Evolutionary conservation across 1,140 invertebrate genomes (phyloP).

Genomic region (Leptopilina clavipes): DNA sequence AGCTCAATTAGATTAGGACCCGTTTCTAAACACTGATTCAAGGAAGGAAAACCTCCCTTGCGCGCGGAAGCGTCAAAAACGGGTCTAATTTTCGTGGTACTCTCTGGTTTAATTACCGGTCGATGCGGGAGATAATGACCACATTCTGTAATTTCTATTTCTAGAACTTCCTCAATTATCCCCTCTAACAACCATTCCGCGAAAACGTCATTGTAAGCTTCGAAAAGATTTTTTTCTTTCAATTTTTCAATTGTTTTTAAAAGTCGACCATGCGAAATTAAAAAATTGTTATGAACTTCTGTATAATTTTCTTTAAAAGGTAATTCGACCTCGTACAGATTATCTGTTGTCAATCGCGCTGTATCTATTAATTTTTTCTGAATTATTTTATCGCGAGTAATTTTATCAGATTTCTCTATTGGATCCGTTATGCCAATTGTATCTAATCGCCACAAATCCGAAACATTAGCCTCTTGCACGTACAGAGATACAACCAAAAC

Average conservation of each 20-base stretch:
- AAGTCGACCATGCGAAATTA: constrained; percentile 48
- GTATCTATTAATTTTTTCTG: constrained; percentile 57
- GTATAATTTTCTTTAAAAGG: too few species aligned
- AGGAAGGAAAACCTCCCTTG: constrained; percentile 31
- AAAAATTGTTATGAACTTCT: constrained; percentile 51
- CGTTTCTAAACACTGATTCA: too few species aligned
- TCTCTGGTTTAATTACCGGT: constrained; percentile 44
- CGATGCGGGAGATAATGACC: constrained; percentile 49
- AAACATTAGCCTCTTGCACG: constrained; percentile 42
- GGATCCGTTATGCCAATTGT: constrained; percentile 65
- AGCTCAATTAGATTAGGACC: too few species aligned
- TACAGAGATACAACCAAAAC: constrained; percentile 47
- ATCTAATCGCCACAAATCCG: constrained; percentile 66
- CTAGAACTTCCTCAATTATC: constrained; percentile 50
- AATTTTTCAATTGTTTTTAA: constrained; percentile 51
- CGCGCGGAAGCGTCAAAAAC: constrained; percentile 43
- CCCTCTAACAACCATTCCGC: constrained; percentile 40
- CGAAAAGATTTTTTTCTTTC: constrained; percentile 42
- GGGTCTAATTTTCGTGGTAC: constrained; percentile 41
- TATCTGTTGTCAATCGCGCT: constrained; percentile 46
- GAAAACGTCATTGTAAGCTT: constrained; percentile 59
- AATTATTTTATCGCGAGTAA: constrained; percentile 44
- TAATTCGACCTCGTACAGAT: constrained; percentile 58
- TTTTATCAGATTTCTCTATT: constrained; percentile 48
- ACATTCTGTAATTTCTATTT: background rate